phyloP scores from a whole-genome alignment of 2,797 vertebrate species.

The Gadopsis bispinosus region DNA sequence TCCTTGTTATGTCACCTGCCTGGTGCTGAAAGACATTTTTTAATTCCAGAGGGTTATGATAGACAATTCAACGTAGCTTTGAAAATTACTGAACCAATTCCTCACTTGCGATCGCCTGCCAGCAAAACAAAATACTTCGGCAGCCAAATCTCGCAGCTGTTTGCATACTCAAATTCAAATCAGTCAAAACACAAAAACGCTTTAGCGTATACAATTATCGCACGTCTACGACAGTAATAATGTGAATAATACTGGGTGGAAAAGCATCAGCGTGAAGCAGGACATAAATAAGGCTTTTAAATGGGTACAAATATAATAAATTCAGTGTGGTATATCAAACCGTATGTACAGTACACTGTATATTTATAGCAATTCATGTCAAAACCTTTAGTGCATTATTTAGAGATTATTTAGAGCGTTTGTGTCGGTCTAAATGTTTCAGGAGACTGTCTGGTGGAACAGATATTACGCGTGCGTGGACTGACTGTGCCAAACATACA shows the following conservation, averaged over 20 bases:
- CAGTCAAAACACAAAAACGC: not conserved
- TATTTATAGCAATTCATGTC: too few species aligned
- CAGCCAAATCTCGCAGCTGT: not conserved
- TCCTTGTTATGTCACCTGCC: not conserved
- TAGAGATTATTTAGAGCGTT: not conserved
- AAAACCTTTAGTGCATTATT: conserved; percentile 1
- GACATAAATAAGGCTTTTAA: not conserved
- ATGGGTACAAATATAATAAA: not conserved
- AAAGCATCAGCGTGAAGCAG: not conserved
- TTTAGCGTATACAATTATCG: not conserved
- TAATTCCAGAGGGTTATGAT: not conserved
- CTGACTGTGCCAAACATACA: not conserved
- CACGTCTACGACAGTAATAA: not conserved
- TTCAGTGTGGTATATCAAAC: not conserved
- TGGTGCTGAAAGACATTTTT: not conserved
- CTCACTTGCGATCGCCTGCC: too few species aligned
- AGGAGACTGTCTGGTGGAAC: not conserved
- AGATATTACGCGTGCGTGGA: not conserved
- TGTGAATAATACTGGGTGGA: not conserved
- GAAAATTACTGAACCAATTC: not conserved
- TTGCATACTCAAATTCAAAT: not conserved
- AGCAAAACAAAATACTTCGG: not conserved
- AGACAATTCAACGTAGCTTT: not conserved
- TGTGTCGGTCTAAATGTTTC: conserved; percentile 11
- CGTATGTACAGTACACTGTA: not conserved